phyloP scores from a whole-genome alignment of 2,888 invertebrate genomes.

The Atethmia centrago region DNA sequence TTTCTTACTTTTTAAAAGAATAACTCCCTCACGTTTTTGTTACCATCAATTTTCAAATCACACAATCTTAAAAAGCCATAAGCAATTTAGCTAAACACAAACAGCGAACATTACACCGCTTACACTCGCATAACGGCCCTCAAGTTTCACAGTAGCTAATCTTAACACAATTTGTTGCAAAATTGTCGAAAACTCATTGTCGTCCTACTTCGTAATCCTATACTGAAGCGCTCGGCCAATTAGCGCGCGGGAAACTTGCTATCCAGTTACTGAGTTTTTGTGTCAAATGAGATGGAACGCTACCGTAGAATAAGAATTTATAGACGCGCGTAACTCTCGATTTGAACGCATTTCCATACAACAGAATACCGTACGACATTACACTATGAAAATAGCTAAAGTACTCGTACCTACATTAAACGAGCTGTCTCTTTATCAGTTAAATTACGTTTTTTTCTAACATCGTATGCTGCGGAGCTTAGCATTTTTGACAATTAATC shows the following conservation, averaged over 20 bases:
- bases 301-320: conserved; percentile 15
- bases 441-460: too few relatives aligned
- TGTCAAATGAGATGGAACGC: conserved; percentile 75
- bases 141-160: conserved; percentile 35
- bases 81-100: conserved; percentile 36
- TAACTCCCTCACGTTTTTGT: not conserved
- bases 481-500: too few relatives aligned
- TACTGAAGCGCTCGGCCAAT: conserved; percentile 81
- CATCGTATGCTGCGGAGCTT: too few relatives aligned
- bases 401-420: too few relatives aligned
- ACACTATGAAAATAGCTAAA: too few relatives aligned
- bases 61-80: conserved; percentile 29
- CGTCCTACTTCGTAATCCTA: conserved; percentile 81
- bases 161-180: conserved; percentile 42
- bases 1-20: not conserved
- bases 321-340: not conserved
- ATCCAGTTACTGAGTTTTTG: conserved; percentile 83
- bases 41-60: conserved; percentile 20
- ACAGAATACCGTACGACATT: too few relatives aligned
- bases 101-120: conserved; percentile 23
- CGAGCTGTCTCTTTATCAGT: too few relatives aligned
- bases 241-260: conserved; percentile 82
- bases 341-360: not conserved
- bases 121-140: conserved; percentile 28
- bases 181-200: conserved; percentile 65